Evolutionary conservation across 1,140 invertebrate genomes (phyloP).

Genomic region (Listronotus bonariensis): DNA sequence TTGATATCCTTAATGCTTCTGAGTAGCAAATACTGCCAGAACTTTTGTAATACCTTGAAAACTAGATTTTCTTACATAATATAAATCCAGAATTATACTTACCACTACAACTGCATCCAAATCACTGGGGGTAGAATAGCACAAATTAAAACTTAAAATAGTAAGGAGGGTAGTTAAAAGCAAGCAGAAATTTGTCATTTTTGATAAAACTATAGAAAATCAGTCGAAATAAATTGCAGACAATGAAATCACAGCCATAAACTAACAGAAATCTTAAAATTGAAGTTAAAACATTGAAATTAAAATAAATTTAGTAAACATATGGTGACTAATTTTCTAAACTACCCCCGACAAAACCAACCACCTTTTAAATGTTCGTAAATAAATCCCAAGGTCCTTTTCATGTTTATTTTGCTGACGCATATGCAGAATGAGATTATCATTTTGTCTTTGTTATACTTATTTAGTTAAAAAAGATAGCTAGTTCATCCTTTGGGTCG

Average conservation of each 20-base stretch:
- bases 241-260: slow-evolving; percentile 9
- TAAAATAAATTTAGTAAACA: background rate
- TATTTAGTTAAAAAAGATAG: too few relatives aligned
- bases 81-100: background rate
- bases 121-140: slow-evolving; percentile 3
- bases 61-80: background rate
- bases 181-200: too few relatives aligned
- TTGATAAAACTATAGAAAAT: too few relatives aligned
- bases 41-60: too few relatives aligned
- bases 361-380: background rate
- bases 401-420: background rate
- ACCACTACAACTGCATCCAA: slow-evolving; percentile 26
- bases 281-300: background rate
- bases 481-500: too few relatives aligned
- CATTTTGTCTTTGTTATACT: too few relatives aligned
- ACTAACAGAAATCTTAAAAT: background rate
- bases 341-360: background rate
- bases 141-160: too few relatives aligned
- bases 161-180: too few relatives aligned
- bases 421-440: too few relatives aligned
- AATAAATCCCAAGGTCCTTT: background rate
- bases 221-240: background rate
- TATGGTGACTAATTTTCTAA: slow-evolving; percentile 8
- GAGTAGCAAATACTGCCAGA: too few relatives aligned
- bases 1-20: too few relatives aligned